Conservation (phyloP, 2,888 invertebrate species). For the Azorinus chamasolen region DNA sequence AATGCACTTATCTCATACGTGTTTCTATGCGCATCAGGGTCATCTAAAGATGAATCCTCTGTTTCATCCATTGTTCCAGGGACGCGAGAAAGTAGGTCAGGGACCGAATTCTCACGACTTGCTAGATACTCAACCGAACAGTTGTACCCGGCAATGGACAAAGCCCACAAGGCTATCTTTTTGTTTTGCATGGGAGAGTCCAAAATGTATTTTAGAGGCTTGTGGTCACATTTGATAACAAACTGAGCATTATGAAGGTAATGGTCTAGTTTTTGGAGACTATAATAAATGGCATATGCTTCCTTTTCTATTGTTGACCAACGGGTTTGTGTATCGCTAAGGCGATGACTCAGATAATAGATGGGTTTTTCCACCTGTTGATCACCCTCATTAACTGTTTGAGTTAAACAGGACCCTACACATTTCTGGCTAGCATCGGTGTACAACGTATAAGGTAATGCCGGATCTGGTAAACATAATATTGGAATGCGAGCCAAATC, state of each 20-base stretch:
- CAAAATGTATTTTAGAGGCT: constrained; percentile 2
- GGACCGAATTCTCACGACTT: no score
- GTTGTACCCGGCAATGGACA: no score
- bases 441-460: not conserved
- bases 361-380: not conserved
- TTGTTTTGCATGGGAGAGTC: not conserved
- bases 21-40: no score
- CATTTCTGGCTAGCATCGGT: not conserved
- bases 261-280: not conserved
- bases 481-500: not conserved
- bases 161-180: no score
- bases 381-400: no score
- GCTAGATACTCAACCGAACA: no score
- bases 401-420: not conserved
- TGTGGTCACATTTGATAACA: not conserved
- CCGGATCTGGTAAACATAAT: not conserved
- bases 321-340: constrained; percentile 1
- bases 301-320: constrained; percentile 11
- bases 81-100: no score
- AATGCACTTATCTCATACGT: no score
- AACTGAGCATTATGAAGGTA: constrained; percentile 5
- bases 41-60: no score
- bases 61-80: not conserved
- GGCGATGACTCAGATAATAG: not conserved
- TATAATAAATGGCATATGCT: not conserved